Percentiles rank a stretch among this genome's conserved stretches.
Evolutionary conservation across 2,888 invertebrate species (phyloP).

Genomic region (Drosophila demipolita): DNA sequence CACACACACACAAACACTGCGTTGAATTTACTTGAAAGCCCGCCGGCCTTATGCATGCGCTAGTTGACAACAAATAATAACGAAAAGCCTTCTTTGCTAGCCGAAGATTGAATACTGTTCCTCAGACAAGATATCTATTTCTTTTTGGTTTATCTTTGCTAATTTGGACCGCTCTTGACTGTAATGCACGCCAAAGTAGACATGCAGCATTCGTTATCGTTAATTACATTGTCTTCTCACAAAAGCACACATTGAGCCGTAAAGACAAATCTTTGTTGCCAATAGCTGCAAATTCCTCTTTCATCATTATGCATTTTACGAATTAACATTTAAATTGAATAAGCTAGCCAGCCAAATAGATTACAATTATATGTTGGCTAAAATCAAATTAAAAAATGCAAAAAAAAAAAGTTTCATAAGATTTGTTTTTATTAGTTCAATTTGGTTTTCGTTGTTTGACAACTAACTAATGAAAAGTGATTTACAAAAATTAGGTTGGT

Average conservation of each 20-base stretch:
- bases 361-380: not conserved
- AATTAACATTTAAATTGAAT: not conserved
- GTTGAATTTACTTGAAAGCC: constrained; percentile 33
- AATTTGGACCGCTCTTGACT: not conserved
- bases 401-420: not conserved
- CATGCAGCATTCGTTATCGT: not conserved
- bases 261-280: not conserved
- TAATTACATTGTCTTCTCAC: not conserved
- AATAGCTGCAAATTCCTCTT: not conserved
- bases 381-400: not conserved
- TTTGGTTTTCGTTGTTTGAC: not conserved
- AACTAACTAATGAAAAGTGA: not conserved
- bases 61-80: constrained; percentile 44
- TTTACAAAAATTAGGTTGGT: not conserved
- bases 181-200: not conserved
- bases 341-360: not conserved
- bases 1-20: constrained; percentile 16
- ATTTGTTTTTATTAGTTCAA: not conserved
- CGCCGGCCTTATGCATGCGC: constrained; percentile 53
- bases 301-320: not conserved
- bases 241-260: not conserved
- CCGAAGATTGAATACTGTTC: constrained; percentile 13
- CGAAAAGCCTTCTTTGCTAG: not conserved
- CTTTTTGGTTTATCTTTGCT: not conserved
- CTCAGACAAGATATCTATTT: not conserved